These are phyloP conservation scores for Oreocharis arfaki DNA, from an alignment of 2,113 vertebrate genomes.

Conservation along the genomic window DNA sequence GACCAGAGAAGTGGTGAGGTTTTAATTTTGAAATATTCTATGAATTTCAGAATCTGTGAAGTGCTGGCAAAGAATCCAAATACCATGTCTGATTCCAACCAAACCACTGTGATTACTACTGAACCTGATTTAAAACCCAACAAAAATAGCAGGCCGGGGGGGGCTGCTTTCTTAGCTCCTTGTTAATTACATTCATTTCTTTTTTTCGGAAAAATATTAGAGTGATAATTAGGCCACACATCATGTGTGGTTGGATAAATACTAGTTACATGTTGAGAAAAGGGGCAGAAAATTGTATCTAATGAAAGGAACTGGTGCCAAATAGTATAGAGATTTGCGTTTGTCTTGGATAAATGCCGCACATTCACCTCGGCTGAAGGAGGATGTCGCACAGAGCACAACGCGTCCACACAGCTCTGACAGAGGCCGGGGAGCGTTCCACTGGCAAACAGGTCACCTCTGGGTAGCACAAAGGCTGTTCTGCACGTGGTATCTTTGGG, in stretches of 20 bases:
- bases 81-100: not conserved
- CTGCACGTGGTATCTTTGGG: fast-evolving
- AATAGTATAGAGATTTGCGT: not conserved
- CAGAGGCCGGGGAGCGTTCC: fast-evolving
- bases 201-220: conserved; percentile 24
- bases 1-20: not conserved
- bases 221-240: conserved; percentile 31
- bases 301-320: conserved; percentile 37
- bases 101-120: not conserved
- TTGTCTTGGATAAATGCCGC: not conserved
- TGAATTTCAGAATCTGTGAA: not conserved
- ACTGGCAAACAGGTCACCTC: not conserved
- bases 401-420: fast-evolving
- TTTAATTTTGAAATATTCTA: not conserved
- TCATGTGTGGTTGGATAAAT: conserved; percentile 17
- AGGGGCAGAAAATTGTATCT: conserved; percentile 22
- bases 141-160: not conserved
- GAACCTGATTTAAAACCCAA: not conserved
- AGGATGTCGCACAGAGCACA: fast-evolving
- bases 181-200: not conserved
- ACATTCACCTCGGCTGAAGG: not conserved
- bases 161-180: not conserved
- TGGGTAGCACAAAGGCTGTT: not conserved
- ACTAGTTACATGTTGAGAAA: conserved; percentile 22
- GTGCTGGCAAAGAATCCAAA: not conserved